phyloP scores from a whole-genome alignment of 2,888 invertebrate genomes.

The Stramonita haemastoma region DNA sequence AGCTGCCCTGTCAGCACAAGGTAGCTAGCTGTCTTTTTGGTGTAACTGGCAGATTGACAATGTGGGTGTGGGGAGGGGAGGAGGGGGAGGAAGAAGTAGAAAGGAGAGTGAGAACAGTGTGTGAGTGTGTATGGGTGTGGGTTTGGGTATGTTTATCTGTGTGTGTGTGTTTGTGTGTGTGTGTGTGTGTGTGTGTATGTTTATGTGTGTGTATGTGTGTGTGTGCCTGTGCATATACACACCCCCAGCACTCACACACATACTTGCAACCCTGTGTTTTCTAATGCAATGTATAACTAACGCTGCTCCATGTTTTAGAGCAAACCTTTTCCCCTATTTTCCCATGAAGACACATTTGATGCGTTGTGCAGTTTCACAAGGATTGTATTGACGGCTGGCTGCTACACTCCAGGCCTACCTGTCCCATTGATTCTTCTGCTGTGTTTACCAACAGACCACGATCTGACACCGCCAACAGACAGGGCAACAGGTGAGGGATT shows the following conservation, averaged over 20 bases:
- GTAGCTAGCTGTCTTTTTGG: constrained; percentile 50
- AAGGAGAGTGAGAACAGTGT: not conserved
- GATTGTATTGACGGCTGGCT: constrained; percentile 77
- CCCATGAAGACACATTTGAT: not conserved
- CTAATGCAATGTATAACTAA: too few relatives aligned
- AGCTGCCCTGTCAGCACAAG: constrained; percentile 76
- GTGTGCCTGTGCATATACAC: constrained; percentile 8
- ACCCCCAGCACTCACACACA: not conserved
- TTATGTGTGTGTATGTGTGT: not conserved
- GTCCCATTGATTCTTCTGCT: constrained; percentile 74
- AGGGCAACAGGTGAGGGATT: not conserved
- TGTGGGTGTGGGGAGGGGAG: too few relatives aligned
- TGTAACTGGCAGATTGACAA: too few relatives aligned
- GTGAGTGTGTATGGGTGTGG: not conserved
- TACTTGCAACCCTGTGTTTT: not conserved
- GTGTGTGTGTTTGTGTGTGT: not conserved
- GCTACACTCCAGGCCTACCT: constrained; percentile 74
- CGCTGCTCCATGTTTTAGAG: too few relatives aligned
- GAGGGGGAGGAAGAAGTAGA: too few relatives aligned
- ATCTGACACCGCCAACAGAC: constrained; percentile 18
- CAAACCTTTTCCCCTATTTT: not conserved
- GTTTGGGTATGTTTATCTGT: not conserved
- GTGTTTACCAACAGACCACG: constrained; percentile 60
- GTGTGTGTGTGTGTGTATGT: not conserved
- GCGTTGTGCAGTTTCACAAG: constrained; percentile 72